Evolutionary conservation across 2,797 vertebrate species (phyloP).

Genomic region (Hippocampus kuda): DNA sequence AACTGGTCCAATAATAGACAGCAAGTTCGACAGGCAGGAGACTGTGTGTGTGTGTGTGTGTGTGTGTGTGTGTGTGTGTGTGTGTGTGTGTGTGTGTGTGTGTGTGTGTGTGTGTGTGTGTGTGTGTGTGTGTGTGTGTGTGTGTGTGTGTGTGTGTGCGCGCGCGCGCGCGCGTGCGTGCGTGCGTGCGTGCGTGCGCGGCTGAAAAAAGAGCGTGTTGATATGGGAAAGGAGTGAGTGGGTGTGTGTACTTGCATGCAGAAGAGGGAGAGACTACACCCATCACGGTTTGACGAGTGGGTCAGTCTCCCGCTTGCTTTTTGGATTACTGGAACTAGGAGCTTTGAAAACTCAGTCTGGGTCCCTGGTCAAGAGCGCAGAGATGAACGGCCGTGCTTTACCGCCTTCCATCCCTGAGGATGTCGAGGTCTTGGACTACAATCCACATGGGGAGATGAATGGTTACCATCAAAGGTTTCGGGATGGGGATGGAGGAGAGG

Average conservation of each 20-base stretch:
- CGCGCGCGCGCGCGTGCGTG: neutral
- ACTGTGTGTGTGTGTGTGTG: constrained; percentile 15
- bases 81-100: neutral
- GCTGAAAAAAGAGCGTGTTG: neutral
- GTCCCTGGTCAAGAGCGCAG: constrained; percentile 46
- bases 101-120: neutral
- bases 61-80: neutral
- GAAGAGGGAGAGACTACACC: constrained; percentile 37
- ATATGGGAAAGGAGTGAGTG: constrained; percentile 35
- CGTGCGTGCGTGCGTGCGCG: neutral
- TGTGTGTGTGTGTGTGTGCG: neutral
- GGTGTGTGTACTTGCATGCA: constrained; percentile 13
- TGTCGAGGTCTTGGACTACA: constrained; percentile 55
- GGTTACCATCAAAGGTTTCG: constrained; percentile 49
- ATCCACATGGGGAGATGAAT: constrained; percentile 42
- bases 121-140: constrained; percentile 10
- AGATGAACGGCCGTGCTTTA: constrained; percentile 54
- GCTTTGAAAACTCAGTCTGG: neutral
- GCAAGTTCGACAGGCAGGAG: constrained; percentile 49
- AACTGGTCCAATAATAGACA: constrained; percentile 57
- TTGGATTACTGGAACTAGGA: constrained; percentile 23
- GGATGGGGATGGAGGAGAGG: constrained; percentile 54
- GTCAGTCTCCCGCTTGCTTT: constrained; percentile 28
- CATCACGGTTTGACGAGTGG: constrained; percentile 48
- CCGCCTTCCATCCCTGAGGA: constrained; percentile 75